Conservation (phyloP, 2,888 invertebrate genomes). For the Sphaerolaimus hirsutus region DNA sequence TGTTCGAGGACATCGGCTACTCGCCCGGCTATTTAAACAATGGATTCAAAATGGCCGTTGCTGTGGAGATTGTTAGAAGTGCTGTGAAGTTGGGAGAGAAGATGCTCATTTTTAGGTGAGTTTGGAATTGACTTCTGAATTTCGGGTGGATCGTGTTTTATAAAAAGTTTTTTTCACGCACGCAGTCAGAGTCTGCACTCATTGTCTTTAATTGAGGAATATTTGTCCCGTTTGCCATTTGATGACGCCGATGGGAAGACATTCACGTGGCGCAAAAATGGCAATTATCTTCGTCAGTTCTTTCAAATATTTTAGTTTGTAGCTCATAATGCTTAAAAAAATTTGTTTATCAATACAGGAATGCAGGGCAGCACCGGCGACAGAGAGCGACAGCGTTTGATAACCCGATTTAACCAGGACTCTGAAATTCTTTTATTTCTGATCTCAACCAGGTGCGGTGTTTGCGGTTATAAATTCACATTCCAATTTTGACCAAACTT, state of each 20-base stretch:
- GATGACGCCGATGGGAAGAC: constrained; percentile 12
- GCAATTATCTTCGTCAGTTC: constrained; percentile 71
- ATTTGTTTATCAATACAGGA: too few species aligned
- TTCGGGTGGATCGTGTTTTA: too few species aligned
- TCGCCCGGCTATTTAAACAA: constrained; percentile 64
- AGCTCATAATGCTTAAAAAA: too few species aligned
- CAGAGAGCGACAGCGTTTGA: constrained; percentile 72
- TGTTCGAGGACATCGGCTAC: constrained; percentile 37
- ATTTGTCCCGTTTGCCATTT: constrained; percentile 42
- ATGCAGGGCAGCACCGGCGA: constrained; percentile 85
- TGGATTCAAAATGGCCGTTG: constrained; percentile 76
- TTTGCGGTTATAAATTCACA: not conserved
- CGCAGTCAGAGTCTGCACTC: constrained; percentile 76
- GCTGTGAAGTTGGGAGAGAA: constrained; percentile 65
- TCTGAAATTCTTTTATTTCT: constrained; percentile 63
- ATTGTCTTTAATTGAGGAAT: constrained; percentile 75
- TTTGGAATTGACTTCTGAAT: not conserved
- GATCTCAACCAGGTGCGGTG: constrained; percentile 50
- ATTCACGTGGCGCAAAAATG: constrained; percentile 57
- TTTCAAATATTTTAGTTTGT: too few species aligned
- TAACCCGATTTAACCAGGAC: constrained; percentile 80
- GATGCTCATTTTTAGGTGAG: constrained; percentile 49
- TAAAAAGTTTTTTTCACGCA: constrained; percentile 4
- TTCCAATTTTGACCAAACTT: not conserved
- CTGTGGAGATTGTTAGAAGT: constrained; percentile 69